Evolutionary conservation across 2,797 vertebrate genomes (phyloP).

Genomic region (Peromyscus melanophrys): DNA sequence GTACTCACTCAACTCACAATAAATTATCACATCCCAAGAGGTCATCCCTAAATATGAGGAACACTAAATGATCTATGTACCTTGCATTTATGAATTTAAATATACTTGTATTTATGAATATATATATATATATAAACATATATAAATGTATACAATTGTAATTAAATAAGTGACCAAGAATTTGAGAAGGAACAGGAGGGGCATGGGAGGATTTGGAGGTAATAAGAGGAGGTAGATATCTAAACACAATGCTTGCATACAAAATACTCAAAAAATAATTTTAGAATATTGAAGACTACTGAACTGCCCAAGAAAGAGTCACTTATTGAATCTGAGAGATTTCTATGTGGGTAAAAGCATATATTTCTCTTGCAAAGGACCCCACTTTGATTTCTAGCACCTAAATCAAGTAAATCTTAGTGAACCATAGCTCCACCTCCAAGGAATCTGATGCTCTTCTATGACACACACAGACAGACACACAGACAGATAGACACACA

Average conservation of each 20-base stretch:
- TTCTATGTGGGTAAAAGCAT: not conserved
- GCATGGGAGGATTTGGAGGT: not conserved
- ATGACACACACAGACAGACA: not conserved
- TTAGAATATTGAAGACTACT: not conserved
- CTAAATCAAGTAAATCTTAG: not conserved
- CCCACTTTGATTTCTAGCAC: not conserved
- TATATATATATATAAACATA: not conserved
- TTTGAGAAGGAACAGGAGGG: not conserved
- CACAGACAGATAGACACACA: not conserved
- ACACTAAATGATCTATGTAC: not conserved
- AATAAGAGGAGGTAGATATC: not conserved
- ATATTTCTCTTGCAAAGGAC: not conserved
- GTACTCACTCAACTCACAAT: not conserved
- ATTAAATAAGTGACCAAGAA: not conserved
- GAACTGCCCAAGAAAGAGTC: not conserved
- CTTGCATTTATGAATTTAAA: not conserved
- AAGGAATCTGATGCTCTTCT: not conserved
- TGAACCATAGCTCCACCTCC: not conserved
- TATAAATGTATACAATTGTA: not conserved
- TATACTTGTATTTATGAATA: not conserved
- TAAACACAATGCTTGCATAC: not conserved
- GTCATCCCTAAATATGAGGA: not conserved
- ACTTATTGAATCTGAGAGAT: not conserved
- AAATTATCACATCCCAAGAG: too few species aligned
- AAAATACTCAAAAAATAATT: not conserved